Conservation (phyloP, 1,140 invertebrate genomes). For the Hyles vespertilio region DNA sequence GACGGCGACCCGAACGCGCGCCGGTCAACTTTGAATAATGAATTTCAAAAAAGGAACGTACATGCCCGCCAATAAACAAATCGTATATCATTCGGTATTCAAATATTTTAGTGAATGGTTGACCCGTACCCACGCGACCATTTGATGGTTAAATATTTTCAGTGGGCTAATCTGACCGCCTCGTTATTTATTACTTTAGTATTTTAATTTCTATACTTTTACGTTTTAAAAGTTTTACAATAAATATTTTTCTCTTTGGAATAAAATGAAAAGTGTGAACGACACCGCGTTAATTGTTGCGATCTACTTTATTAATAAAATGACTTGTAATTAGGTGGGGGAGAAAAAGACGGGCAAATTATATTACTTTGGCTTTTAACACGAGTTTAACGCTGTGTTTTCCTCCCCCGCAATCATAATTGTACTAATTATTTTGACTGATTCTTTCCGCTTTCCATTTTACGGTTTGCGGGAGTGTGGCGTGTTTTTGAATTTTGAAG, state of each 20-base stretch:
- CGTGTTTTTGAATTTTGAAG: background rate
- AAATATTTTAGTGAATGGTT: slow-evolving; percentile 70
- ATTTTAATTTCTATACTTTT: slow-evolving; percentile 33
- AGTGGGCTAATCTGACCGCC: slow-evolving; percentile 48
- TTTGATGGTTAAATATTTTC: slow-evolving; percentile 70
- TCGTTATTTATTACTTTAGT: slow-evolving; percentile 58
- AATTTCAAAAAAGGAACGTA: slow-evolving; percentile 62
- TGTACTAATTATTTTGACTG: slow-evolving; percentile 63
- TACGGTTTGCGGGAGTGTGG: slow-evolving; percentile 12
- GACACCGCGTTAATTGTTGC: slow-evolving; percentile 59
- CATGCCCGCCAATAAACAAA: slow-evolving; percentile 72
- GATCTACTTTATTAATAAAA: slow-evolving; percentile 70
- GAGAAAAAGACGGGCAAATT: slow-evolving; percentile 69
- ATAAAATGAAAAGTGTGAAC: slow-evolving; percentile 21
- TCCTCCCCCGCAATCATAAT: slow-evolving; percentile 56
- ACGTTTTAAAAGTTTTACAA: background rate
- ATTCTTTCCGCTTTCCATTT: slow-evolving; percentile 50
- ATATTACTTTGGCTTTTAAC: slow-evolving; percentile 63
- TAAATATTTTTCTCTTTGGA: background rate
- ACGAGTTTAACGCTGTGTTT: slow-evolving; percentile 58
- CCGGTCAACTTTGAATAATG: slow-evolving; percentile 57
- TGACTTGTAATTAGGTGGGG: slow-evolving; percentile 67
- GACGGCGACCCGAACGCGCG: slow-evolving; percentile 54
- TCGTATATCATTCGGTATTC: slow-evolving; percentile 73
- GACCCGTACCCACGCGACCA: slow-evolving; percentile 69